These are phyloP conservation scores for Sebastes taczanowskii DNA, from an alignment of 2,797 vertebrate genomes.

Conservation along the genomic window DNA sequence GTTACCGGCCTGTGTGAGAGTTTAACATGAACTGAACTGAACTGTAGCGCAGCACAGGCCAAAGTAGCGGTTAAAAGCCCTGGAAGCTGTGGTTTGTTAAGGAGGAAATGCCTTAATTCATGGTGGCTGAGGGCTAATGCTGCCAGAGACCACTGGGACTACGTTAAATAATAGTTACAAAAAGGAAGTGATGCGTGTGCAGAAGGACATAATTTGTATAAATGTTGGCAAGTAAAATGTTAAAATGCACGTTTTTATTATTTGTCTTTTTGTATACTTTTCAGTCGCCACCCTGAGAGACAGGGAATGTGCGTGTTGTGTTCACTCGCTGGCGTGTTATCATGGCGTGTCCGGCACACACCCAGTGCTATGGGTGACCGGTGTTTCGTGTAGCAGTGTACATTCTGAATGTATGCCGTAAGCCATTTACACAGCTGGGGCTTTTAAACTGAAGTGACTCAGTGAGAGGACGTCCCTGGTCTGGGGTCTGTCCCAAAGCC, in stretches of 20 bases:
- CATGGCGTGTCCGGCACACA: slow-evolving; percentile 57
- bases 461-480: slow-evolving; percentile 75
- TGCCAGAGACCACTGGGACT: slow-evolving; percentile 58
- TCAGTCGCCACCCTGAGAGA: slow-evolving; percentile 23
- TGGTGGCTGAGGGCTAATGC: slow-evolving; percentile 68
- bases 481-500: slow-evolving; percentile 76
- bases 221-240: background rate
- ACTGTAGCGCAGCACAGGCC: slow-evolving; percentile 23
- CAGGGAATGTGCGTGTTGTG: slow-evolving; percentile 1
- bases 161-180: slow-evolving; percentile 55
- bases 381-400: slow-evolving; percentile 61
- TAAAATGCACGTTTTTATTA: background rate
- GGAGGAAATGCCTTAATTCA: slow-evolving; percentile 79
- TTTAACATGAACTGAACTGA: slow-evolving; percentile 40
- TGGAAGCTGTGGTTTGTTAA: slow-evolving; percentile 76
- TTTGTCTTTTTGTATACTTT: background rate
- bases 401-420: slow-evolving; percentile 81
- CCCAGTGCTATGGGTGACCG: slow-evolving; percentile 58
- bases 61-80: slow-evolving; percentile 43
- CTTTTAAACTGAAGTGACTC: slow-evolving; percentile 79
- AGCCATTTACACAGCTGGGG: slow-evolving; percentile 85
- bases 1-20: slow-evolving; percentile 15
- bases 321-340: slow-evolving; percentile 48
- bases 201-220: background rate
- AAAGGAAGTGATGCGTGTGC: background rate